Evolutionary conservation across 1,140 invertebrate species (phyloP).

Genomic region (Neelides sp.): DNA sequence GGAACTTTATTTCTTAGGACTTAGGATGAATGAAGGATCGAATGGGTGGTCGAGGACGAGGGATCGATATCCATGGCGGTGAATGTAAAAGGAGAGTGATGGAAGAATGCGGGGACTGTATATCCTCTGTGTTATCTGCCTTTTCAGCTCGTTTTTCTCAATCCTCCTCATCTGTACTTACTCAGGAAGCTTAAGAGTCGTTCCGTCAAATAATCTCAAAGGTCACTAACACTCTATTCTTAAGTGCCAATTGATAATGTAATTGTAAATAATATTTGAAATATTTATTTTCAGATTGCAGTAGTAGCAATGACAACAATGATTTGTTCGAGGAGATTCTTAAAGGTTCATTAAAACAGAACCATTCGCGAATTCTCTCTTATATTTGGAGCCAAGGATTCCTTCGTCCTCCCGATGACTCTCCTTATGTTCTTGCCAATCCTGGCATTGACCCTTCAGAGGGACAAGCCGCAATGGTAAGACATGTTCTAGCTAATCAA

Average conservation of each 20-base stretch:
- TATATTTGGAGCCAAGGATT: slow-evolving; percentile 18
- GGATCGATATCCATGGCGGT: slow-evolving; percentile 7
- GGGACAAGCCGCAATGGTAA: slow-evolving; percentile 27
- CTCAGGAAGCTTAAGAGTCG: background rate
- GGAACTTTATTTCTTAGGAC: background rate
- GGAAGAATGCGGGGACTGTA: background rate
- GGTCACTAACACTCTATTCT: background rate
- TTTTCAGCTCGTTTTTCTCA: too few species aligned
- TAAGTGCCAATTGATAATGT: background rate
- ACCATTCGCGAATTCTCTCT: slow-evolving; percentile 21
- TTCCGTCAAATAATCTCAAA: background rate
- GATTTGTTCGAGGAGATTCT: slow-evolving; percentile 20
- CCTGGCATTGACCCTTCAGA: slow-evolving; percentile 23
- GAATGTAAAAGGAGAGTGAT: slow-evolving; percentile 3
- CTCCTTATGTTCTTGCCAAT: slow-evolving; percentile 17
- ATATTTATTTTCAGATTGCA: background rate
- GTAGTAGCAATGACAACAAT: background rate
- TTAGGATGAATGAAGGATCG: background rate
- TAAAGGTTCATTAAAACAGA: slow-evolving; percentile 20
- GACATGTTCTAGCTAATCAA: slow-evolving; percentile 25
- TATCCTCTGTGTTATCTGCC: too few species aligned
- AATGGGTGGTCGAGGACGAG: slow-evolving; percentile 1
- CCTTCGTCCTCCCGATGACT: slow-evolving; percentile 13
- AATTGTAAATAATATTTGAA: slow-evolving; percentile 2
- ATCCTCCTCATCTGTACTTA: too few species aligned